These are phyloP conservation scores for Synanthedon andrenaeformis DNA, from an alignment of 2,888 invertebrate species.

Conservation along the genomic window DNA sequence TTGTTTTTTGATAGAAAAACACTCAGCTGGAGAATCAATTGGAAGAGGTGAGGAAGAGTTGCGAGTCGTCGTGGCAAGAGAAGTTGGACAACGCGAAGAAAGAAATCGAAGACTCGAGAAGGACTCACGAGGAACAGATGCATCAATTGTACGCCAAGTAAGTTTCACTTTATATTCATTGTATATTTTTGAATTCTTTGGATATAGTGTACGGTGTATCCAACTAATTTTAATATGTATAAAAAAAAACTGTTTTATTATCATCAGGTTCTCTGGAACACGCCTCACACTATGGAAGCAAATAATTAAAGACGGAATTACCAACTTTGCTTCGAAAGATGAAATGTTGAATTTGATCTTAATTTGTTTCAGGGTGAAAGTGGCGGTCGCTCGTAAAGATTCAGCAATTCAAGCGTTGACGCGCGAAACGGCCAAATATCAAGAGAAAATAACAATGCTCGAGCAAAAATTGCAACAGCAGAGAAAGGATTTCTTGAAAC, in stretches of 20 bases:
- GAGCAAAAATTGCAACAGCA: conserved; percentile 86
- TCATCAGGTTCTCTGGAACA: not conserved
- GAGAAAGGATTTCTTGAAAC: conserved; percentile 74
- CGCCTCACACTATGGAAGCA: too few relatives aligned
- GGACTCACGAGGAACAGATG: conserved; percentile 78
- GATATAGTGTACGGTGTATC: too few relatives aligned
- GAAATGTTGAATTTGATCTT: not conserved
- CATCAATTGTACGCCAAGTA: conserved; percentile 85
- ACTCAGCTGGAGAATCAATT: conserved; percentile 36
- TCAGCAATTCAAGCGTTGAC: conserved; percentile 79
- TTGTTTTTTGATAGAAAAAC: conserved; percentile 34
- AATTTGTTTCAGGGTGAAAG: conserved; percentile 74
- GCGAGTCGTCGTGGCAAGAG: conserved; percentile 72
- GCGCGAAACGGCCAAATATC: conserved; percentile 76
- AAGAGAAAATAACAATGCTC: conserved; percentile 79
- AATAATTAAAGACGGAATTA: too few relatives aligned
- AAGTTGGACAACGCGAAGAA: conserved; percentile 74
- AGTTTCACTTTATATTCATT: conserved; percentile 9
- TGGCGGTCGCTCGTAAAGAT: conserved; percentile 84
- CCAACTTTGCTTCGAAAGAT: too few relatives aligned
- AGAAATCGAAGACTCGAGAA: conserved; percentile 70
- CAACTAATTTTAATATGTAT: too few relatives aligned
- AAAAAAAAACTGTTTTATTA: not conserved
- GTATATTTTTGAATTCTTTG: not conserved
- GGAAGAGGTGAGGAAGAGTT: conserved; percentile 34